Evolutionary conservation across 2,797 vertebrate species (phyloP), one percentile per base, ranked within the genome.

Genomic region (Eospalax fontanierii): DNA sequence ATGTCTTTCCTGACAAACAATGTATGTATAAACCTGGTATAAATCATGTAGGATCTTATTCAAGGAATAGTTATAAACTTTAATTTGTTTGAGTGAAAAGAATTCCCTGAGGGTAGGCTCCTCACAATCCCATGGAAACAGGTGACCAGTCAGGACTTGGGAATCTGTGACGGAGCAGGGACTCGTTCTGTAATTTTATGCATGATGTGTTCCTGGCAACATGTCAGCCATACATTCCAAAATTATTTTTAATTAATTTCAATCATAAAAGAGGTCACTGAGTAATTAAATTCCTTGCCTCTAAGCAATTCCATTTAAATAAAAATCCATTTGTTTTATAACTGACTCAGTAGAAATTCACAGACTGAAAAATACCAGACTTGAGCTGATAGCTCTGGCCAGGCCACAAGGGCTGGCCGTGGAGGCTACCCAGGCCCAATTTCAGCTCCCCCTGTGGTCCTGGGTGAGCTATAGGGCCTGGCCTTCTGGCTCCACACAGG

Each of bases 221-320:
- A 43, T 43, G 28, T 93, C 92, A 83, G 75, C 92, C 76, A 68
- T 93, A 93, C 83, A 71, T 85, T 84, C 79, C 71, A 66, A 93
- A 95, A 95, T 95, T 93, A 95, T 89, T 93, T 97, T 96, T 96
- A 96, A 97, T 96, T 96, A 97, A 94, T 94, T 96, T 97, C 73
- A 79, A 93, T 95, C 94, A 95, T 95, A 91, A 96, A 71, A 78
- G 66, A 86, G 83, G 35, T 85, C 82, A 57, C 15, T 65, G 85
- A 94, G 92, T 94, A 83, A 97, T 96, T 96, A 96, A 97, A 97
- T 95, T 74, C 93, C 83, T 78, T 96, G 95, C 97, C 97, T 97
- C 89, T 94, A 87, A 96, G 95, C 87, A 81, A 95, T 96, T 97
- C 94, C 84, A 84, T 91, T 93, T 92, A 95, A 95, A 92, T 54